Evolutionary conservation across 2,113 vertebrate genomes (phyloP).

Genomic region (Siniperca knerii): DNA sequence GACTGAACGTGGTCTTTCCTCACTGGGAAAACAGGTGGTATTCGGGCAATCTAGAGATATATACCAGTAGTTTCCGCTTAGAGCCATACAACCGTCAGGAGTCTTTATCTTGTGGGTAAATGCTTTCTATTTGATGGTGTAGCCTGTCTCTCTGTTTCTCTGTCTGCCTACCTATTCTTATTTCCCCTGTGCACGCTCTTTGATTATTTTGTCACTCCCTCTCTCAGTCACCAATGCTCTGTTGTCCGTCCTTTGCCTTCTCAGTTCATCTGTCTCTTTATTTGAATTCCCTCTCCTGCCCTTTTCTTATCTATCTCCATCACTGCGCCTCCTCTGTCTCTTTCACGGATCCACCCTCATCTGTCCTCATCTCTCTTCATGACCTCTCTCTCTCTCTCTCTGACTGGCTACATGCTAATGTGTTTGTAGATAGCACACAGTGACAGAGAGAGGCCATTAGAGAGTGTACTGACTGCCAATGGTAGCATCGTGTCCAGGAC

Average conservation of each 20-base stretch:
- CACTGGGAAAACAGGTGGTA: not conserved
- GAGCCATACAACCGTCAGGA: slow-evolving; percentile 6
- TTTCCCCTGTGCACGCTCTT: slow-evolving; percentile 38
- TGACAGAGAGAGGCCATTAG: slow-evolving; percentile 70
- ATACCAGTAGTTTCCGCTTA: not conserved
- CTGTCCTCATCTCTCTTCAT: slow-evolving; percentile 56
- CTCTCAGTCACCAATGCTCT: slow-evolving; percentile 25
- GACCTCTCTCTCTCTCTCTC: slow-evolving; percentile 40
- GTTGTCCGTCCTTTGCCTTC: slow-evolving; percentile 34
- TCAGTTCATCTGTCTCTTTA: slow-evolving; percentile 28
- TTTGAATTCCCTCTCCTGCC: slow-evolving; percentile 16
- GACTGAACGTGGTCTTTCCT: not conserved
- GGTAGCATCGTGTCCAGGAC: slow-evolving; percentile 37
- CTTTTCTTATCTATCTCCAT: slow-evolving; percentile 45
- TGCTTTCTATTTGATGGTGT: slow-evolving; percentile 19
- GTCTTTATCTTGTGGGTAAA: slow-evolving; percentile 33
- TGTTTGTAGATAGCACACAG: slow-evolving; percentile 60
- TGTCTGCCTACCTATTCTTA: slow-evolving; percentile 25
- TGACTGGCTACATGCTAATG: slow-evolving; percentile 66
- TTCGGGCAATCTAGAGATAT: not conserved
- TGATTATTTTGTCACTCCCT: slow-evolving; percentile 37
- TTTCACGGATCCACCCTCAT: slow-evolving; percentile 51
- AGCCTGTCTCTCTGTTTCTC: slow-evolving; percentile 28
- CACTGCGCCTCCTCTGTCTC: slow-evolving; percentile 9
- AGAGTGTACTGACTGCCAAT: slow-evolving; percentile 53